These are phyloP conservation scores for Chionoecetes opilio DNA, from an alignment of 1,140 invertebrate species.

Conservation along the genomic window DNA sequence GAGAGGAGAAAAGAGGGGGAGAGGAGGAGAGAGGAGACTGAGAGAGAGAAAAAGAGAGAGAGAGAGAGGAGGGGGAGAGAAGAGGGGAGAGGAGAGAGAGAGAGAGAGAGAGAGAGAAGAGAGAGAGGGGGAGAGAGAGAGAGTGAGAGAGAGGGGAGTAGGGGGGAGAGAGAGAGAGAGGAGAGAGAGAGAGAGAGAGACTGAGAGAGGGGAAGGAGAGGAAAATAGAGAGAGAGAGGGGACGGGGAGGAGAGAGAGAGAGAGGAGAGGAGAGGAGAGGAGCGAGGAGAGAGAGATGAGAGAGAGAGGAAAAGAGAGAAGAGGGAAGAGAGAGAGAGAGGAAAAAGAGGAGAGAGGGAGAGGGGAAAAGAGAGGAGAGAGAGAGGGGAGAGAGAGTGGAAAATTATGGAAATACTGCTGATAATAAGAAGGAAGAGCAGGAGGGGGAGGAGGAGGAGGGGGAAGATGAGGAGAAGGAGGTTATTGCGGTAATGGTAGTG, in stretches of 20 bases:
- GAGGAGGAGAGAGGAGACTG: background rate
- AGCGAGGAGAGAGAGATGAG: too few species aligned
- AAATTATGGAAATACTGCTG: too few species aligned
- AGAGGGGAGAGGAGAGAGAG: background rate
- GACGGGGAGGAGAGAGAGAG: background rate
- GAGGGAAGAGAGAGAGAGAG: background rate
- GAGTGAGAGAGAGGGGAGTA: too few species aligned
- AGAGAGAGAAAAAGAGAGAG: background rate
- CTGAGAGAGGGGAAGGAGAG: background rate
- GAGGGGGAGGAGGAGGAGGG: background rate
- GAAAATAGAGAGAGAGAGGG: too few species aligned
- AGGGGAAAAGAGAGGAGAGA: background rate
- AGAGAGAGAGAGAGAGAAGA: too few species aligned
- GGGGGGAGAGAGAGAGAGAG: too few species aligned
- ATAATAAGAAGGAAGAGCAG: constrained; percentile 2
- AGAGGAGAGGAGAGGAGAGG: background rate
- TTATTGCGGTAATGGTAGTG: background rate
- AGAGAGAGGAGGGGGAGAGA: background rate
- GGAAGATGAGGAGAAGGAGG: background rate
- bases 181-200: background rate
- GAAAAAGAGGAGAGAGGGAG: background rate
- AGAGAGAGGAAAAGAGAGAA: background rate
- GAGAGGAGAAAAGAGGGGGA: background rate
- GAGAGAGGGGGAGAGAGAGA: background rate
- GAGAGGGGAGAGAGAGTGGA: background rate